Evolutionary conservation across 2,113 vertebrate species (phyloP), one percentile per base, ranked within the genome.

Genomic region (Prunella fulvescens): DNA sequence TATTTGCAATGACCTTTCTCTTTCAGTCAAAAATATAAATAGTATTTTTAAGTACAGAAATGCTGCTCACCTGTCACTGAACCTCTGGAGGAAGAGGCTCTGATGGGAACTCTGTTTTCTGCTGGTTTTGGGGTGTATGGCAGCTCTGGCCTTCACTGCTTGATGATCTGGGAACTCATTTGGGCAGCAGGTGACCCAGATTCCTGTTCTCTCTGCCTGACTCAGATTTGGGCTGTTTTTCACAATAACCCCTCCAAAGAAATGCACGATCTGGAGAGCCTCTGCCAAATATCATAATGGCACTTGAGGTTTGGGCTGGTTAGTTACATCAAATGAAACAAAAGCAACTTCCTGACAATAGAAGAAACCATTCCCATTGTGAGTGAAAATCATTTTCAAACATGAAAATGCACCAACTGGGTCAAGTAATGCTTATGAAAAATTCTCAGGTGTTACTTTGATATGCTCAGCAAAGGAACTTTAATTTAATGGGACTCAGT

Each of bases 341-440:
- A 91, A 94, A 84, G 25, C 28, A 60, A 42, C 85, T 90, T 74
- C 45, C 56, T 95, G 82, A 90, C 79, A 92, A 90, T 80, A 94
- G 69, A 57, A 19, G 82, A 58, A 94, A 25, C 66, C 47, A 11
- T 92, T 86, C 39, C 74, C 42, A 77, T 79, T 87, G 77, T 83
- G 58, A 91, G 56, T 11, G 71, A 71, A 92, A 96, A 96, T 66
- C 0, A 64, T 86, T 94, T 93, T 91, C 62, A 62, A 86, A 81
- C 54, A n/a, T 31, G 71, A 93, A 93, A 81, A 81, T 60, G 57
- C 19, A 64, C 33, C 79, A 92, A 69, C 86, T 87, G 48, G 93
- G 92, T 81, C 92, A 97, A 98, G 91, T 86, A 94, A 94, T 42
- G 70, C 70, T 20, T 91, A 74, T 48, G 91, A 95, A 96, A 95